These are phyloP conservation scores for Corythoichthys haematopterus DNA, from an alignment of 2,113 vertebrate genomes.

Conservation along the genomic window DNA sequence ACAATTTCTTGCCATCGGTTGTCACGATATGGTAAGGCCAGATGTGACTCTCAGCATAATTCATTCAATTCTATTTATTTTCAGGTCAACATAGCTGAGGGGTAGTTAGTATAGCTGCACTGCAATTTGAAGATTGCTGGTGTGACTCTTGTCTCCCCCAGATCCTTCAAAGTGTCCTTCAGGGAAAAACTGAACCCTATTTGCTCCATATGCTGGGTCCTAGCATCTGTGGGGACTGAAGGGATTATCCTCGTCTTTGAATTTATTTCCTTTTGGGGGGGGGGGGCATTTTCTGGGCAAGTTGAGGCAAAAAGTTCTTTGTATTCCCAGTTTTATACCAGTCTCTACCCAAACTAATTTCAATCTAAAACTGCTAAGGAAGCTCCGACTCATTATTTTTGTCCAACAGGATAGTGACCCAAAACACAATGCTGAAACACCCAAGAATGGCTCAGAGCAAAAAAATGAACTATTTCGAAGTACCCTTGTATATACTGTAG, in stretches of 20 bases:
- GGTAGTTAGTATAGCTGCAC: not conserved
- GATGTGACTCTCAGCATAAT: not conserved
- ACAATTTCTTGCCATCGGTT: not conserved
- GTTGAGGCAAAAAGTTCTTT: not conserved
- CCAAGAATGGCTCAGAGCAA: not conserved
- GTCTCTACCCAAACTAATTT: not conserved
- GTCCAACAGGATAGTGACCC: not conserved
- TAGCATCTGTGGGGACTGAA: not conserved
- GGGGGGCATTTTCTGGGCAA: not conserved
- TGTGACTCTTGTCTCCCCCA: not conserved
- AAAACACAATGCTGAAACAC: not conserved
- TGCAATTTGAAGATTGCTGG: conserved; percentile 5
- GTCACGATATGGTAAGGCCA: not conserved
- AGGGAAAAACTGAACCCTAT: conserved; percentile 4
- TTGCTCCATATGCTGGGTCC: not conserved
- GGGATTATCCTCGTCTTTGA: conserved; percentile 3
- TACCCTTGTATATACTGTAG: not conserved
- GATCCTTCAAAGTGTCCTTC: not conserved
- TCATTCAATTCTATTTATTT: not conserved
- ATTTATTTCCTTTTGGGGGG: not conserved
- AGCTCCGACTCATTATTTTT: not conserved
- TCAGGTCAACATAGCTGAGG: not conserved
- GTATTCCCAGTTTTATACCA: not conserved
- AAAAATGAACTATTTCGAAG: not conserved
- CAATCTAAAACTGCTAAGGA: not conserved